These are phyloP conservation scores for Kryphioiulus occultus DNA, from an alignment of 2,888 invertebrate genomes.

Conservation along the genomic window DNA sequence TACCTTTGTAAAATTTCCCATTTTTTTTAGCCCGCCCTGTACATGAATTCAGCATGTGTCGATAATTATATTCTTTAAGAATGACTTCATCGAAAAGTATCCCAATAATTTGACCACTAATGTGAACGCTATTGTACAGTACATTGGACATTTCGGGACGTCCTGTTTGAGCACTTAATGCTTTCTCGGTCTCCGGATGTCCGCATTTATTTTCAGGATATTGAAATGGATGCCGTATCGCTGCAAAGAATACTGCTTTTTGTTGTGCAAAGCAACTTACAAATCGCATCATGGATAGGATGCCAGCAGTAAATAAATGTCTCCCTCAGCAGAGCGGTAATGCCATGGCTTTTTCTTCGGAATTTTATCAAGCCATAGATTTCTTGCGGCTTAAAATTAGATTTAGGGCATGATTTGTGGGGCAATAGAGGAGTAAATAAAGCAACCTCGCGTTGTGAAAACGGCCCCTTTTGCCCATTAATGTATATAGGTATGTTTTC, in stretches of 20 bases:
- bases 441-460: background rate
- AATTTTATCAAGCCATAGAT: constrained; percentile 9
- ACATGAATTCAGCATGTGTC: no score
- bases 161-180: background rate
- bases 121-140: background rate
- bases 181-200: background rate
- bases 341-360: constrained; percentile 35
- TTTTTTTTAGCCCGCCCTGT: no score
- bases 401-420: constrained; percentile 15
- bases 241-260: background rate
- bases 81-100: no score
- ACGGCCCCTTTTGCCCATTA: background rate
- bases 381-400: constrained; percentile 20
- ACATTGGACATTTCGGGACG: background rate
- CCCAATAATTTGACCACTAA: background rate
- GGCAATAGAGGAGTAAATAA: background rate
- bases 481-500: background rate
- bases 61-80: no score
- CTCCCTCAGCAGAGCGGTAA: background rate
- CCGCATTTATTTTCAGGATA: background rate
- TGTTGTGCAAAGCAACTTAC: background rate
- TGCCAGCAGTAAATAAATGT: background rate
- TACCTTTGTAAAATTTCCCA: no score
- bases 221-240: background rate
- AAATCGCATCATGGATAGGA: background rate